Conservation (phyloP, 2,797 vertebrate genomes). For the Pteronotus mesoamericanus region DNA sequence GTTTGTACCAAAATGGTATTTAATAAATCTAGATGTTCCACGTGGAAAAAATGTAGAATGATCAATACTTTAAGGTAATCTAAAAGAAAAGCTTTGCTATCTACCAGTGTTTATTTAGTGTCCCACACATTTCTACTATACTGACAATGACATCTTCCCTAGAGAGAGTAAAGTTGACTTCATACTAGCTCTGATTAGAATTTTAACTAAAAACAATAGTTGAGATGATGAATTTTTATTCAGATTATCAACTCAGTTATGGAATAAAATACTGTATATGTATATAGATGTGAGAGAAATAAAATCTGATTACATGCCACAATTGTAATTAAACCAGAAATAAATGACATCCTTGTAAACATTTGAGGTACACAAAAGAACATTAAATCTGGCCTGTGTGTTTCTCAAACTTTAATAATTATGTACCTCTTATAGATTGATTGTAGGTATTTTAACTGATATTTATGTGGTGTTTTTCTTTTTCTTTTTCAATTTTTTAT, state of each 20-base stretch:
- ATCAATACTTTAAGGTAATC: slow-evolving; percentile 33
- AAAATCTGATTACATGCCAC: background rate
- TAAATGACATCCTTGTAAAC: background rate
- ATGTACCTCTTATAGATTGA: background rate
- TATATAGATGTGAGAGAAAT: background rate
- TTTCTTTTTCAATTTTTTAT: too few species aligned
- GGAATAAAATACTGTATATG: background rate
- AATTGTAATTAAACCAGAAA: background rate
- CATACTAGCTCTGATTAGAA: background rate
- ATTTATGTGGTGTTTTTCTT: background rate
- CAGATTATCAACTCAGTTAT: background rate
- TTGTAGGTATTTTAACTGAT: background rate
- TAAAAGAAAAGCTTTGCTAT: slow-evolving; percentile 29
- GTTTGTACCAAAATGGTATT: slow-evolving; percentile 41
- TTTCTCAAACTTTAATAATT: background rate
- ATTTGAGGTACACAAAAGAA: background rate
- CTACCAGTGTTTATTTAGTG: background rate
- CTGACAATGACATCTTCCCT: background rate
- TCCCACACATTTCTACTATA: background rate
- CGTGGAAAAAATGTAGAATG: background rate
- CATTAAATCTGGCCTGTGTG: background rate
- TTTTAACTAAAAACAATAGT: background rate
- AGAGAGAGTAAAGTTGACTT: background rate
- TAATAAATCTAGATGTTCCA: slow-evolving; percentile 15
- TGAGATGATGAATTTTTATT: slow-evolving; percentile 29